A percentile compares a stretch with the other conserved stretches of the same genome.
Evolutionary conservation across 2,797 vertebrate species (phyloP).

Genomic region (Ispidina lecontei): DNA sequence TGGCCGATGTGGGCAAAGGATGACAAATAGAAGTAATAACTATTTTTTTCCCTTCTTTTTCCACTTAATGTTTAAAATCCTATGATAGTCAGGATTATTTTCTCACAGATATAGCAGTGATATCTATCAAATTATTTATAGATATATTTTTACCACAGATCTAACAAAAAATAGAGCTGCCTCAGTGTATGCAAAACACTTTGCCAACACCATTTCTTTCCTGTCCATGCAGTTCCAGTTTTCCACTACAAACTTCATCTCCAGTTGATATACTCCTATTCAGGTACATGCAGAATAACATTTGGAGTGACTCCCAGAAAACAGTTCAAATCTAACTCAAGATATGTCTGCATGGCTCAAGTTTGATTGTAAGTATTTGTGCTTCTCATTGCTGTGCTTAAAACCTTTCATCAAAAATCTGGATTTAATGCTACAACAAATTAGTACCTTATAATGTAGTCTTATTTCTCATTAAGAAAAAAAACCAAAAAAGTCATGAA

Average conservation of each 20-base stretch:
- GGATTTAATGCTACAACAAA: neutral
- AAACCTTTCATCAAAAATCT: neutral
- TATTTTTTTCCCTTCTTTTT: neutral
- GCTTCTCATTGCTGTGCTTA: neutral
- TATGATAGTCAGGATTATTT: neutral
- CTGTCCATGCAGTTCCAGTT: neutral
- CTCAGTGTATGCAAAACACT: neutral
- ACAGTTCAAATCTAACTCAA: conserved; percentile 5
- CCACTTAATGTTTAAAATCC: neutral
- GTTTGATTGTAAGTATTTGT: conserved; percentile 11
- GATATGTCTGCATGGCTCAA: conserved; percentile 7
- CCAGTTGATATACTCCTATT: neutral
- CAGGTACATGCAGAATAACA: conserved; percentile 16
- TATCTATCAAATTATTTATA: neutral
- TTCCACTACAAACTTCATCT: neutral
- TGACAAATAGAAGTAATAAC: neutral
- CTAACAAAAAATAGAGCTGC: neutral
- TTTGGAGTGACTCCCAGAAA: conserved; percentile 29
- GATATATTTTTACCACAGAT: neutral
- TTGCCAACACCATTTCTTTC: neutral
- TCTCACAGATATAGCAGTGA: neutral
- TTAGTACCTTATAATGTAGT: neutral
- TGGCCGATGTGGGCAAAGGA: neutral
- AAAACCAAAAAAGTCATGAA: neutral
- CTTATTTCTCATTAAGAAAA: conserved; percentile 53